Conservation (phyloP, 2,888 invertebrate species). For the Aspidiotus destructor region DNA sequence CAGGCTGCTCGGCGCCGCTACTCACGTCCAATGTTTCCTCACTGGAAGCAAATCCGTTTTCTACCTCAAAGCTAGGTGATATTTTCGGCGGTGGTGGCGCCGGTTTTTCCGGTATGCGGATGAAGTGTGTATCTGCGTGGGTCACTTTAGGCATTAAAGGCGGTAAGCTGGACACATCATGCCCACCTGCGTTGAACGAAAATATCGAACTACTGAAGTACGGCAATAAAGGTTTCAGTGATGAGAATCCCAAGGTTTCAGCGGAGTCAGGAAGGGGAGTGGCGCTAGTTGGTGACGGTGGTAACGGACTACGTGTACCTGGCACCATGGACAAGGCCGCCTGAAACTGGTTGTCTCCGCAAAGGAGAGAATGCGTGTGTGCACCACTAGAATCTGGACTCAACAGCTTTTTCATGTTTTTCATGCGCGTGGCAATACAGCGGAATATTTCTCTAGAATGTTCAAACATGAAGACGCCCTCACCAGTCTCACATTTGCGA, state of each 20-base stretch:
- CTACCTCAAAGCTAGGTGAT: conserved; percentile 22
- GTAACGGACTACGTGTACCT: conserved; percentile 69
- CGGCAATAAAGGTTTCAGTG: conserved; percentile 35
- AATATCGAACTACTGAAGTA: background rate
- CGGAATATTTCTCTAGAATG: conserved; percentile 72
- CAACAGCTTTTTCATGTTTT: conserved; percentile 73
- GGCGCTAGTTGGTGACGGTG: conserved; percentile 53
- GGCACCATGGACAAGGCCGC: conserved; percentile 69
- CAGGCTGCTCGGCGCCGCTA: background rate
- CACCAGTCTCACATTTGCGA: conserved; percentile 74
- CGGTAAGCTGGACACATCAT: conserved; percentile 40
- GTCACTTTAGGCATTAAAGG: conserved; percentile 50
- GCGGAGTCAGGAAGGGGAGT: conserved; percentile 43
- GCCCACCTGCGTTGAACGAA: background rate
- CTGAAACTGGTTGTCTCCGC: conserved; percentile 64
- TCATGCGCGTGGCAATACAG: conserved; percentile 73
- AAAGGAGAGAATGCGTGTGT: conserved; percentile 47
- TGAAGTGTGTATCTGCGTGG: conserved; percentile 37
- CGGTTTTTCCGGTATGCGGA: conserved; percentile 48
- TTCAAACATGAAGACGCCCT: conserved; percentile 70
- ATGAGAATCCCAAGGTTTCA: conserved; percentile 40
- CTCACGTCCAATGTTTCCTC: background rate
- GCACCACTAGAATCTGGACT: conserved; percentile 49
- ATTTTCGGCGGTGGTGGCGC: conserved; percentile 54
- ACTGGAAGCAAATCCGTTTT: background rate